Percentiles rank a stretch among this genome's conserved stretches.
phyloP scores from a whole-genome alignment of 1,140 invertebrate genomes.

The Campodea augens region DNA sequence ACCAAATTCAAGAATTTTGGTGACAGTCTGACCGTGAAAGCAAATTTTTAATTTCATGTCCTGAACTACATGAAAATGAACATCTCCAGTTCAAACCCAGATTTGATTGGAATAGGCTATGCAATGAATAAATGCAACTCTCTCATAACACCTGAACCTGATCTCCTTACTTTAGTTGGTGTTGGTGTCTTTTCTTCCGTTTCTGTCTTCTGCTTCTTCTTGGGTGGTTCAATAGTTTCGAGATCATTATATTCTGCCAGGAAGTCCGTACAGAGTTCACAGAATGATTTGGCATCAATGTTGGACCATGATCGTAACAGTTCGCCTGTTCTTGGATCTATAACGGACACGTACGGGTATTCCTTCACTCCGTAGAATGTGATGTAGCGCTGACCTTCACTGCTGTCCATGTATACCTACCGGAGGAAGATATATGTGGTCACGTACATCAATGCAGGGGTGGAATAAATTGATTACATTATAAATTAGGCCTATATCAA shows the following conservation, averaged over 20 bases:
- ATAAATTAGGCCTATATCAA: too few relatives aligned
- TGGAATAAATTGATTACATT: too few relatives aligned
- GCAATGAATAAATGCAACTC: too few relatives aligned
- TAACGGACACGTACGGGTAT: conserved; percentile 51
- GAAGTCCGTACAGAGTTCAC: conserved; percentile 25
- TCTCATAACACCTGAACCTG: not conserved
- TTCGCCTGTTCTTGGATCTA: conserved; percentile 59
- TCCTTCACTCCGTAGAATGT: conserved; percentile 45
- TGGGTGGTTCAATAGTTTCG: not conserved
- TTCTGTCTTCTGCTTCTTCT: not conserved
- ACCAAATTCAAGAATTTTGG: too few relatives aligned
- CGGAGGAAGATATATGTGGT: too few relatives aligned
- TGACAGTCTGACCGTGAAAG: too few relatives aligned
- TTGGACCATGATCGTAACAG: conserved; percentile 33
- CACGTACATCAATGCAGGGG: not conserved
- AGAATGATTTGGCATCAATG: conserved; percentile 29
- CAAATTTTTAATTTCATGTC: too few relatives aligned
- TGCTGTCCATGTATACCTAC: conserved; percentile 43
- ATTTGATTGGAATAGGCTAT: too few relatives aligned
- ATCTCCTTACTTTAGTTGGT: not conserved
- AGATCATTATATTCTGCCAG: conserved; percentile 10
- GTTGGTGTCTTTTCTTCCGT: too few relatives aligned
- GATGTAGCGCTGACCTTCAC: conserved; percentile 44
- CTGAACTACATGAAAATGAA: too few relatives aligned
- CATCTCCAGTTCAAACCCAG: not conserved